phyloP scores from a whole-genome alignment of 2,113 vertebrate genomes.

The Etheostoma cragini region DNA sequence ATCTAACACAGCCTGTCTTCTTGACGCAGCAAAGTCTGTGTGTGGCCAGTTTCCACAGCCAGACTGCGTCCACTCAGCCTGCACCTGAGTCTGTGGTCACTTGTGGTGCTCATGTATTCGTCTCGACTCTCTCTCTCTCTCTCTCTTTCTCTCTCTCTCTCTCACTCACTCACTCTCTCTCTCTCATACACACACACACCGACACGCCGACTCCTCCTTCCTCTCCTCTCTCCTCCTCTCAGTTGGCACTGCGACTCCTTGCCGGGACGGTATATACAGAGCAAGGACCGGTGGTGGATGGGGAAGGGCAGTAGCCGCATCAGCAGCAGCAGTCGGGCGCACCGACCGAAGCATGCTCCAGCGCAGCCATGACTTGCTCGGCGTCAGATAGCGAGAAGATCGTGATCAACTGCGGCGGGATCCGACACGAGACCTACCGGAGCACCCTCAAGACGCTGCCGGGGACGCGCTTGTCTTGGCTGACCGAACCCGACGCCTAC shows the following conservation, averaged over 20 bases:
- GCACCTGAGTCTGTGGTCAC: no score
- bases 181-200: not conserved
- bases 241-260: conserved; percentile 93
- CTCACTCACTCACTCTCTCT: conserved; percentile 10
- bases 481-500: conserved; percentile 93
- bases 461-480: conserved; percentile 95
- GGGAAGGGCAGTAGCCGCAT: conserved; percentile 63
- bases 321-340: conserved; percentile 82
- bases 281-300: conserved; percentile 70
- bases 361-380: conserved; percentile 97
- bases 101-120: no score
- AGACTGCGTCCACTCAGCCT: no score
- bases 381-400: conserved; percentile 98
- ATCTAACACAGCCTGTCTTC: no score
- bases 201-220: conserved; percentile 47
- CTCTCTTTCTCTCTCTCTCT: conserved; percentile 3
- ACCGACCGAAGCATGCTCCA: conserved; percentile 96
- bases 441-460: conserved; percentile 96
- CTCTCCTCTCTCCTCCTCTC: conserved; percentile 38
- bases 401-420: conserved; percentile 97
- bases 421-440: conserved; percentile 97
- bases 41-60: no score
- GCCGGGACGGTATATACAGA: conserved; percentile 78
- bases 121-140: not conserved
- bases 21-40: no score